Conservation (phyloP, 2,797 vertebrate genomes). For the Falco peregrinus region DNA sequence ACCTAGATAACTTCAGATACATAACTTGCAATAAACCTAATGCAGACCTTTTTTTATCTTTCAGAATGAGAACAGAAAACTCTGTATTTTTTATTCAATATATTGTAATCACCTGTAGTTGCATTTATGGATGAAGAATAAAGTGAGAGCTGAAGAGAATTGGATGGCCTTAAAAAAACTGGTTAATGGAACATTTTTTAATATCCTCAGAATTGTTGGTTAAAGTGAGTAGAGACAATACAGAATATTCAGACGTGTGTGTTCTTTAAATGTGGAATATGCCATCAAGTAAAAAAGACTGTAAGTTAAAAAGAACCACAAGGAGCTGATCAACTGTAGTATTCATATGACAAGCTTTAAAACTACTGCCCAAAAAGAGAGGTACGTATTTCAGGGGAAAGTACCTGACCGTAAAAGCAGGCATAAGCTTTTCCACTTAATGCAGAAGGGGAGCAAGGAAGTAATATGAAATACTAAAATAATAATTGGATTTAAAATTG, state of each 20-base stretch:
- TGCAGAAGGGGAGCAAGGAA: not conserved
- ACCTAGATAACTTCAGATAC: not conserved
- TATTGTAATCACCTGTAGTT: not conserved
- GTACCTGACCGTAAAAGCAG: not conserved
- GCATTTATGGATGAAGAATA: not conserved
- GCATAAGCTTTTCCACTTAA: not conserved
- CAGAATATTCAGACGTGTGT: fast-evolving
- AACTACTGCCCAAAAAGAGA: not conserved
- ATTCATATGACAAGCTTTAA: not conserved
- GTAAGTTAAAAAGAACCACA: not conserved
- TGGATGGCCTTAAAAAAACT: not conserved
- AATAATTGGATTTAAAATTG: not conserved
- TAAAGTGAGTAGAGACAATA: not conserved
- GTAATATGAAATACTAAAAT: not conserved
- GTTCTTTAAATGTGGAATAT: not conserved
- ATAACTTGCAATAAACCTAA: not conserved
- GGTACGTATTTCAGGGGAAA: not conserved
- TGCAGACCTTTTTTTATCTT: not conserved
- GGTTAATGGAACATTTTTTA: not conserved
- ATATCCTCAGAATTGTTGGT: not conserved
- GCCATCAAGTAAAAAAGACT: not conserved
- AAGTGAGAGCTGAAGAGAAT: not conserved
- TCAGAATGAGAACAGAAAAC: not conserved
- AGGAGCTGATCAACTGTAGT: not conserved
- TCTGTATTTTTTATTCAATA: not conserved